phyloP scores from a whole-genome alignment of 1,140 invertebrate genomes.

The Neodiprion virginianus region DNA sequence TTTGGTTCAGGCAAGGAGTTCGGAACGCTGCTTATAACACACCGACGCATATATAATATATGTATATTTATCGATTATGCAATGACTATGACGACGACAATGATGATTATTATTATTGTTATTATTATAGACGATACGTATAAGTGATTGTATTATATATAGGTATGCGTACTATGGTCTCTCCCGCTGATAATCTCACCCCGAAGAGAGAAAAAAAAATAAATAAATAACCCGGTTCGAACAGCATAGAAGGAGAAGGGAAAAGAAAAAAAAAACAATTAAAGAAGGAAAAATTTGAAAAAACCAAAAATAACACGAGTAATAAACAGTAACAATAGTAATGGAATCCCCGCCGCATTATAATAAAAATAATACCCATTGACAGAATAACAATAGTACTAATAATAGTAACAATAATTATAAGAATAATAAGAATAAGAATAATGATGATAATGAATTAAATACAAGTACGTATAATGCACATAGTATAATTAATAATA shows the following conservation, averaged over 20 bases:
- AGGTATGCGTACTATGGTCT: slow-evolving; percentile 64
- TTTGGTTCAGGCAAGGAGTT: slow-evolving; percentile 62
- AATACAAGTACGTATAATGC: no score
- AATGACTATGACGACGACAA: slow-evolving; percentile 54
- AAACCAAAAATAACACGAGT: no score
- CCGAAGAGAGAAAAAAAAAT: slow-evolving; percentile 24
- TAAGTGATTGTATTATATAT: slow-evolving; percentile 37
- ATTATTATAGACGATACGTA: background rate
- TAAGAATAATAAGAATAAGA: no score
- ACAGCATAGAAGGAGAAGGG: no score
- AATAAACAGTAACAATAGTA: no score
- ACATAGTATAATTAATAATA: no score
- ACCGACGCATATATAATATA: slow-evolving; percentile 47
- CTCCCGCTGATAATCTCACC: slow-evolving; percentile 50
- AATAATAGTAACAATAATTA: no score
- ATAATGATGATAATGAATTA: no score
- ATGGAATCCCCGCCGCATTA: no score
- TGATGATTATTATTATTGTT: background rate
- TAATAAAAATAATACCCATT: no score
- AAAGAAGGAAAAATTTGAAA: no score
- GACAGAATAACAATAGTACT: no score
- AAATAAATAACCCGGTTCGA: background rate
- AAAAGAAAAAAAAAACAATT: background rate
- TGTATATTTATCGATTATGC: slow-evolving; percentile 58
- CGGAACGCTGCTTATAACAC: slow-evolving; percentile 58